Conservation (phyloP, 2,113 vertebrate species). For the Athene noctua region DNA sequence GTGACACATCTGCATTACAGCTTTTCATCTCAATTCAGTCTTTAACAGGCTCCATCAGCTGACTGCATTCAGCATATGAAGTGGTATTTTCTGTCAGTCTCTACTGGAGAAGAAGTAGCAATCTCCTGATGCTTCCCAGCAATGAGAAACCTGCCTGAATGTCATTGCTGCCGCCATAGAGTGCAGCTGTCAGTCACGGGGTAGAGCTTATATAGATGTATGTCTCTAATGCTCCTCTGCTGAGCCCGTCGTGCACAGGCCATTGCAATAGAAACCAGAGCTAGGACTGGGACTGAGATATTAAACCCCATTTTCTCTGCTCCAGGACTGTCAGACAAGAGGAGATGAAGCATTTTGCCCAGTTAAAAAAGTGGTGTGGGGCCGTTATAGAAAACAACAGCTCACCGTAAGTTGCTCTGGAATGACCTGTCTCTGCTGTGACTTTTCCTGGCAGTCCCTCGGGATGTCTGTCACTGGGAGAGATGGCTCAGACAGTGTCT, state of each 20-base stretch:
- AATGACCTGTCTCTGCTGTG: background rate
- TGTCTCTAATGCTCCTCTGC: background rate
- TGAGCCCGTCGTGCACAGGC: background rate
- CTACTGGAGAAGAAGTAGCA: background rate
- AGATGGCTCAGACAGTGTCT: background rate
- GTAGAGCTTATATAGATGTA: background rate
- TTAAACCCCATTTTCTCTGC: background rate
- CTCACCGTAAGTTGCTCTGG: background rate
- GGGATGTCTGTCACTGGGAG: background rate
- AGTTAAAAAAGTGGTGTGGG: background rate
- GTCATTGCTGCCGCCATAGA: background rate
- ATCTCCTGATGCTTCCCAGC: background rate
- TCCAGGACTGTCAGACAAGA: background rate
- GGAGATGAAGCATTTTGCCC: background rate
- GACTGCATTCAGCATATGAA: background rate
- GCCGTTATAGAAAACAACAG: background rate
- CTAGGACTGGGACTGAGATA: background rate
- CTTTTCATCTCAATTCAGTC: constrained; percentile 65
- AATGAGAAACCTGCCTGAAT: background rate
- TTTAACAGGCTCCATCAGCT: constrained; percentile 44
- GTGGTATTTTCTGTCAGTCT: background rate
- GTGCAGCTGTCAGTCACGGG: rapidly evolving
- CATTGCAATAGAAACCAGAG: background rate
- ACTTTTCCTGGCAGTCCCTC: background rate
- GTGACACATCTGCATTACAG: constrained; percentile 64